Conservation (phyloP, 2,888 invertebrate species). For the Ectemnius cavifrons region DNA sequence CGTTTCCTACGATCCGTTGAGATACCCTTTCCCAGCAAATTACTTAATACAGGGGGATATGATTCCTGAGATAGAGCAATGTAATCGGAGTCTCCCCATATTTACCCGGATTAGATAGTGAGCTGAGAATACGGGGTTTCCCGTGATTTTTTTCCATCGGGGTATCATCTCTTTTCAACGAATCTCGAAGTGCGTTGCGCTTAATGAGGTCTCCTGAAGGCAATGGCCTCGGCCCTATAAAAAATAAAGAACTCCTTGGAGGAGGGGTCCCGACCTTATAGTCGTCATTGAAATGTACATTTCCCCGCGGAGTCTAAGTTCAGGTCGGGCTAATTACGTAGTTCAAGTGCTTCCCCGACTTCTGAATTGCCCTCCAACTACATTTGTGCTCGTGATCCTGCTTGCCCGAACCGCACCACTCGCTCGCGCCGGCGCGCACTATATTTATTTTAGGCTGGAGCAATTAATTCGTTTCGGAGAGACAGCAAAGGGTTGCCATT, state of each 20-base stretch:
- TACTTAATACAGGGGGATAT: constrained; percentile 11
- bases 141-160: no score
- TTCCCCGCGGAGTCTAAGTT: not conserved
- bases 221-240: no score
- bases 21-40: constrained; percentile 25
- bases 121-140: no score
- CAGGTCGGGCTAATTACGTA: constrained; percentile 24
- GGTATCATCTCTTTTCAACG: no score
- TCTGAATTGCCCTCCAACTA: constrained; percentile 38
- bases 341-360: constrained; percentile 37
- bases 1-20: not conserved
- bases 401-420: constrained; percentile 29
- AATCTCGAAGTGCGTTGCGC: no score
- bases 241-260: no score
- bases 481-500: constrained; percentile 55
- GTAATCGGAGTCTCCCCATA: no score
- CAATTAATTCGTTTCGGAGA: constrained; percentile 62
- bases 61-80: no score
- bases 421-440: constrained; percentile 28
- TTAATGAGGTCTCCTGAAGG: no score
- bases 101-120: no score
- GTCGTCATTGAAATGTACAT: not conserved
- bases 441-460: constrained; percentile 62
- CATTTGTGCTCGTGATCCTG: constrained; percentile 39
- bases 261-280: not conserved